Base-by-base conservation (phyloP, 2,797 vertebrate genomes). In the Enteromius radiatus region DNA sequence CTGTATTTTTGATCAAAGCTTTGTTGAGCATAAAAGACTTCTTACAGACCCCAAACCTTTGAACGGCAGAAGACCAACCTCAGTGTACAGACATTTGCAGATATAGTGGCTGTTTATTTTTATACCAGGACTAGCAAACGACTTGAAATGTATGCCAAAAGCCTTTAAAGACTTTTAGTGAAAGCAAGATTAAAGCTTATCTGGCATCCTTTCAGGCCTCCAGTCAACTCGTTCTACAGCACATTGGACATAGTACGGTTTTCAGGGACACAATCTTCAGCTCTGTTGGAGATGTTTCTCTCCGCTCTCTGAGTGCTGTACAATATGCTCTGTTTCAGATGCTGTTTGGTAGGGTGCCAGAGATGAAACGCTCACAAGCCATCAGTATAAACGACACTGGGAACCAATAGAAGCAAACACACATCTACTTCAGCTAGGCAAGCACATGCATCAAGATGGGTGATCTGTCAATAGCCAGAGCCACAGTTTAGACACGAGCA, bases 301-400 rank as follows among this genome's bases (percentile, higher is more conserved):
- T 63, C 31, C 12, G 12, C 26, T 69, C 73, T n/a, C 28, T 14
- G 19, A 56, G 43, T 54, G 33, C 33, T 19, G 23, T 47, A 75
- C 74, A 69, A 33, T 38, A 69, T 68, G 28, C 47, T 47, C 26
- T 38, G 38, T 59, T 76, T 83, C 65, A 77, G 64, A 83, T 33
- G 38, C 52, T 67, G 52, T 77, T 74, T 77, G 74, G 64, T 67
- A 52, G 61, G 47, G 63, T 82, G 71, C 71, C 80, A 76, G 36
- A 59, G 71, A 82, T 76, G 80, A 83, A 69, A 49, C 43, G 12
- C 69, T 73, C 68, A 73, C 54, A 63, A 70, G 81, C 31, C 81
- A 76, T 83, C 73, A 77, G 65, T 59, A 77, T 41, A 77, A 69
- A 68, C 49, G 52, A 70, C 81, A 83, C 14, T 19, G 38, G 64